Evolutionary conservation across 1,140 invertebrate genomes (phyloP).

Genomic region (Radopholus similis): DNA sequence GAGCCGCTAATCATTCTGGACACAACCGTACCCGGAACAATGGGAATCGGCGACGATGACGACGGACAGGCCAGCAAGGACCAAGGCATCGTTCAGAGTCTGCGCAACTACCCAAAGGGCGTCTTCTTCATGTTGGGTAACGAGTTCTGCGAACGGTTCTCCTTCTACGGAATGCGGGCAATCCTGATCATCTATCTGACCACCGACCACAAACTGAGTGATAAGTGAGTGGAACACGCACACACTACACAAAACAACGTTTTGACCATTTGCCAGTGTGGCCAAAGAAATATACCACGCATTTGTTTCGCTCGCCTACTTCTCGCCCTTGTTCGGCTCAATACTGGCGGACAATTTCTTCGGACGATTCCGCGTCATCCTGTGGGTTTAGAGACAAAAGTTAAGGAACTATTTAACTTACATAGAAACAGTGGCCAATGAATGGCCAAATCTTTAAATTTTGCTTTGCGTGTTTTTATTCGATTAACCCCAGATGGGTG

Average conservation of each 20-base stretch:
- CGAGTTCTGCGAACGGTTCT: slow-evolving; percentile 94
- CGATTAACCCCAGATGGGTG: no score
- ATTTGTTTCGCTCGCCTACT: slow-evolving; percentile 79
- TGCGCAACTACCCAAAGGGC: slow-evolving; percentile 68
- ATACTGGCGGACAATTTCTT: slow-evolving; percentile 80
- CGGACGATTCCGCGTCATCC: slow-evolving; percentile 71
- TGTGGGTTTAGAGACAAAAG: no score
- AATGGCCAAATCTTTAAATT: no score
- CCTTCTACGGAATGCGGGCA: slow-evolving; percentile 83
- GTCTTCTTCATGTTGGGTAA: slow-evolving; percentile 90
- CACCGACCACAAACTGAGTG: slow-evolving; percentile 40
- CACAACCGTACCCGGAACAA: neutral
- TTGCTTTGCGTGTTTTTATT: no score
- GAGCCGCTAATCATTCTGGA: slow-evolving; percentile 18
- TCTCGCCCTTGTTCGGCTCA: slow-evolving; percentile 80
- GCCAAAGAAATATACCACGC: slow-evolving; percentile 70
- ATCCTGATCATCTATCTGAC: slow-evolving; percentile 56
- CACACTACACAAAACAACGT: no score
- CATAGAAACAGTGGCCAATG: no score
- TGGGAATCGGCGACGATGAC: neutral
- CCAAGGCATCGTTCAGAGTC: slow-evolving; percentile 27
- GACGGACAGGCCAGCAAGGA: neutral
- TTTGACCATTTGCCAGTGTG: slow-evolving; percentile 4
- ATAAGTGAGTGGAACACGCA: slow-evolving; percentile 72
- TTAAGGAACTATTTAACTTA: no score